Evolutionary conservation across 2,888 invertebrate species (phyloP).

Genomic region (Luffia ferchaultella): DNA sequence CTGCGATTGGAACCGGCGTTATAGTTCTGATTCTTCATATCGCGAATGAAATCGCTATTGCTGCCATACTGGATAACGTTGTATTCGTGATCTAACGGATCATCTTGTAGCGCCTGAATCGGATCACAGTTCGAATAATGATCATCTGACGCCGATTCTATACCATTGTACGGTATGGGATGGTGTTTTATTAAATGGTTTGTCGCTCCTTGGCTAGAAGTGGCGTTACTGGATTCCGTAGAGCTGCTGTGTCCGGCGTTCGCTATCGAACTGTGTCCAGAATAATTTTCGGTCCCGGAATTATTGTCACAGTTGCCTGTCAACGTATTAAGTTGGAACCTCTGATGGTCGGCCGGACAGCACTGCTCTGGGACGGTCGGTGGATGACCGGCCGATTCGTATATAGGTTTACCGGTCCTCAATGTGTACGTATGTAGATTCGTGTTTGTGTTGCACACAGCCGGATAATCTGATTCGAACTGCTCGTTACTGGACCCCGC

Average conservation of each 20-base stretch:
- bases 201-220: conserved; percentile 57
- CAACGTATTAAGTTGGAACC: conserved; percentile 62
- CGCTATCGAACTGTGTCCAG: conserved; percentile 67
- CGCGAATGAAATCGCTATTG: conserved; percentile 54
- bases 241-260: conserved; percentile 62
- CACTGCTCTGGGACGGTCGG: conserved; percentile 47
- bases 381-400: conserved; percentile 66
- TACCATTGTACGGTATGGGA: conserved; percentile 51
- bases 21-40: conserved; percentile 64
- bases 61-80: conserved; percentile 62
- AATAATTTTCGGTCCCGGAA: conserved; percentile 70
- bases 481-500: conserved; percentile 86
- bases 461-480: conserved; percentile 84
- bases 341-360: conserved; percentile 50
- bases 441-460: conserved; percentile 86
- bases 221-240: conserved; percentile 59
- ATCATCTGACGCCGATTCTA: conserved; percentile 58
- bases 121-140: conserved; percentile 63
- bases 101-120: conserved; percentile 56
- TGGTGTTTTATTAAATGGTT: conserved; percentile 62
- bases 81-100: conserved; percentile 58
- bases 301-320: conserved; percentile 67
- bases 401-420: conserved; percentile 79
- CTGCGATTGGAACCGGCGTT: conserved; percentile 56
- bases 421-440: conserved; percentile 85